phyloP scores from a whole-genome alignment of 2,797 vertebrate species.

The Phalloptychus januarius region DNA sequence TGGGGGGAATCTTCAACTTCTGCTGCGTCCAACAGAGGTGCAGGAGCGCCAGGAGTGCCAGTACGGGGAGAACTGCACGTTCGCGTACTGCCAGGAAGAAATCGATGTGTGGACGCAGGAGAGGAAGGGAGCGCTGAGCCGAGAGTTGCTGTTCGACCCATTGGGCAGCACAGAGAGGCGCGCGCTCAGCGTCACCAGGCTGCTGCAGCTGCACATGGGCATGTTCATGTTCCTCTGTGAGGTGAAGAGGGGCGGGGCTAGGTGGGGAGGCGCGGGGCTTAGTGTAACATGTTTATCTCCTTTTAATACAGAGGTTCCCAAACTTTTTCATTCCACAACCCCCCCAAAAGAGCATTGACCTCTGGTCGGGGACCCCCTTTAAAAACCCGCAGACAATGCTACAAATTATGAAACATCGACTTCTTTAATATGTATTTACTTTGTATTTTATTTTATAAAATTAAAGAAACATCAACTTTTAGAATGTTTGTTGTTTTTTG shows the following conservation, averaged over 20 bases:
- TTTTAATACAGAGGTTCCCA: too few relatives aligned
- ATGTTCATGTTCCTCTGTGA: slow-evolving; percentile 92
- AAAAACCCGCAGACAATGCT: too few relatives aligned
- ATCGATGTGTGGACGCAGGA: slow-evolving; percentile 99
- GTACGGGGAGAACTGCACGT: slow-evolving; percentile 99
- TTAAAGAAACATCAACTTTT: too few relatives aligned
- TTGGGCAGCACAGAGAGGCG: slow-evolving; percentile 83
- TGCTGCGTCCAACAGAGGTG: slow-evolving; percentile 85
- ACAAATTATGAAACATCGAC: too few relatives aligned
- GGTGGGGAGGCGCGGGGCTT: too few relatives aligned
- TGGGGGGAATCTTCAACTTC: background rate
- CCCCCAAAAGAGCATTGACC: too few relatives aligned
- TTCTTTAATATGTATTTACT: too few relatives aligned
- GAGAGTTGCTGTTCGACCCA: slow-evolving; percentile 94
- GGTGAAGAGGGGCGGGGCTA: slow-evolving; percentile 56
- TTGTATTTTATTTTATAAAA: too few relatives aligned
- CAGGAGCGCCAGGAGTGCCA: slow-evolving; percentile 99
- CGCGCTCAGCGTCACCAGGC: slow-evolving; percentile 83
- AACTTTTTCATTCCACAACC: too few relatives aligned
- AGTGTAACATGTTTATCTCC: too few relatives aligned
- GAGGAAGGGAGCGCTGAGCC: slow-evolving; percentile 95
- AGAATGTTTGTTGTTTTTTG: too few relatives aligned
- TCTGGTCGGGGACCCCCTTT: too few relatives aligned
- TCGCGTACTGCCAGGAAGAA: slow-evolving; percentile 99
- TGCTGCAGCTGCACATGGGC: slow-evolving; percentile 87